Conservation (phyloP, 2,888 invertebrate species). For the Coelinius sp. region DNA sequence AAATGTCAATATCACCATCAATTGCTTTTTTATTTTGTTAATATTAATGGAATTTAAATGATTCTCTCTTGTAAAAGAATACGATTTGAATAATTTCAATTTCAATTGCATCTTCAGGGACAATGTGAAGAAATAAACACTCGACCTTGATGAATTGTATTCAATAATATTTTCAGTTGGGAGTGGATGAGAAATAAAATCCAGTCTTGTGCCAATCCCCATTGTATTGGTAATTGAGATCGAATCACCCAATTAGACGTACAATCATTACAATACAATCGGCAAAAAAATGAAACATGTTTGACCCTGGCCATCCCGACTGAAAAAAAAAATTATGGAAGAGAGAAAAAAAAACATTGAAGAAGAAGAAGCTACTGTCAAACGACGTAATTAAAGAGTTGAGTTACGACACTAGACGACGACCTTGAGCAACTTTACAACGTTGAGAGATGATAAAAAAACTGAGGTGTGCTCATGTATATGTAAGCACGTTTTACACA, state of each 20-base stretch:
- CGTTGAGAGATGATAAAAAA: slow-evolving; percentile 32
- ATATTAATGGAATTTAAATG: background rate
- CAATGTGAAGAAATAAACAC: background rate
- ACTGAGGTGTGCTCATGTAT: slow-evolving; percentile 13
- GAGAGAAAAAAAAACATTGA: slow-evolving; percentile 20
- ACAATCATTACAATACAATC: background rate
- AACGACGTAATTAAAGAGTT: slow-evolving; percentile 36
- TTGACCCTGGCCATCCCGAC: background rate
- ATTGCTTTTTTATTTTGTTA: background rate
- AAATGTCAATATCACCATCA: background rate
- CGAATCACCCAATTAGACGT: background rate
- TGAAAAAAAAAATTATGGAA: background rate
- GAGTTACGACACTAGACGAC: slow-evolving; percentile 4
- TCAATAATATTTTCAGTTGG: slow-evolving; percentile 5
- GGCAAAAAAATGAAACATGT: background rate
- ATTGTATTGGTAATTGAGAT: slow-evolving; percentile 10
- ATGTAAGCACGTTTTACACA: background rate
- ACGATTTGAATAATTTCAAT: background rate
- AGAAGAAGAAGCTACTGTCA: slow-evolving; percentile 8
- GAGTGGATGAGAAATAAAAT: background rate
- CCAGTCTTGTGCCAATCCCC: background rate
- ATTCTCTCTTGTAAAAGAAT: background rate
- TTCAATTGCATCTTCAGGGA: background rate
- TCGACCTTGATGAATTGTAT: background rate
- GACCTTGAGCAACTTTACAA: slow-evolving; percentile 20